These are phyloP conservation scores for Rhea pennata DNA, from an alignment of 2,113 vertebrate species.

Conservation along the genomic window DNA sequence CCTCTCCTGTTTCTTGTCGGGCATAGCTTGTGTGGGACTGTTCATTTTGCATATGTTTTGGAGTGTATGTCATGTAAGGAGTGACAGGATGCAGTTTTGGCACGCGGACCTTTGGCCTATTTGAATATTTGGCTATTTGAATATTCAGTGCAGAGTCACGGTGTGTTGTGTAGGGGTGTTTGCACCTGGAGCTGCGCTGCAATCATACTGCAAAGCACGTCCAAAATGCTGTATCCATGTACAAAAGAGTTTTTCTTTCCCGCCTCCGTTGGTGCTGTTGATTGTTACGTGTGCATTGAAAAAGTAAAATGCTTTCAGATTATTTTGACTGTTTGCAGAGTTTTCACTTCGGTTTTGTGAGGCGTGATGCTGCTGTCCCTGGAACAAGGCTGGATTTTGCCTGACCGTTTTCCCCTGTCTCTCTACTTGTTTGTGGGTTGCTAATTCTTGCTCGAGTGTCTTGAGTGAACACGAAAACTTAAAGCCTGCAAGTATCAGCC, in stretches of 20 bases:
- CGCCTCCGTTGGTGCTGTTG: fast-evolving
- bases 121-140: fast-evolving
- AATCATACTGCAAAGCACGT: fast-evolving
- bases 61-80: not conserved
- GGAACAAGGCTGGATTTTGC: not conserved
- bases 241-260: not conserved
- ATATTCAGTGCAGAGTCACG: no score
- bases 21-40: not conserved
- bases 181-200: not conserved
- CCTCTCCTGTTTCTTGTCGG: not conserved
- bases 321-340: not conserved
- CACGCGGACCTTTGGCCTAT: fast-evolving
- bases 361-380: fast-evolving
- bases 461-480: not conserved
- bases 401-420: fast-evolving
- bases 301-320: not conserved
- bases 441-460: not conserved
- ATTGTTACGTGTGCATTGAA: not conserved
- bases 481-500: not conserved
- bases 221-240: not conserved
- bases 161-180: not conserved
- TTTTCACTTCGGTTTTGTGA: not conserved
- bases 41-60: not conserved
- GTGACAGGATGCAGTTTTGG: not conserved
- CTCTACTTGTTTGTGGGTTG: not conserved